A percentile compares a stretch with the other conserved stretches of the same genome.
Evolutionary conservation across 2,888 invertebrate species (phyloP).

Genomic region (Asteroscopus sphinx): DNA sequence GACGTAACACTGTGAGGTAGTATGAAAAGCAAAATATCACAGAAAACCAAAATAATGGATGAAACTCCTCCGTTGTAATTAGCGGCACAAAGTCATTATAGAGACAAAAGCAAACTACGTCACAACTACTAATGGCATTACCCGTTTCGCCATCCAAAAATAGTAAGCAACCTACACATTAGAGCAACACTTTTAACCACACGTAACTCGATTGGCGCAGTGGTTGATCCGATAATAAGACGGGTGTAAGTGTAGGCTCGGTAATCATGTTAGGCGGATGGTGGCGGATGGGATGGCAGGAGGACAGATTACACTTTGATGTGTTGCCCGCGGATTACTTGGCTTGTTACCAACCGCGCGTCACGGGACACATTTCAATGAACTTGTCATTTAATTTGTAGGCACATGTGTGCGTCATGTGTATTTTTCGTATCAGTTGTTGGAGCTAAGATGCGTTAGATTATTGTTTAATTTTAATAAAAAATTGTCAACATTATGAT

Average conservation of each 20-base stretch:
- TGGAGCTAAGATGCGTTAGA: no score
- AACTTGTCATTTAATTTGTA: conserved; percentile 6
- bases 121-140: neutral
- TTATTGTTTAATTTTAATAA: no score
- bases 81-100: no score
- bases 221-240: conserved; percentile 54
- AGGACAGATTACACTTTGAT: conserved; percentile 32
- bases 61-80: no score
- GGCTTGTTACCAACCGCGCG: conserved; percentile 3
- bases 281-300: neutral
- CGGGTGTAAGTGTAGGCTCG: conserved; percentile 24
- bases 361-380: conserved; percentile 19
- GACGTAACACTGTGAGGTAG: no score
- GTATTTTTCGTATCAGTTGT: no score
- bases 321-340: conserved; percentile 22
- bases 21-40: no score
- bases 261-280: conserved; percentile 30
- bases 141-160: conserved; percentile 5
- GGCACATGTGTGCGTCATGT: no score
- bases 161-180: conserved; percentile 12
- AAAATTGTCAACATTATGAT: no score
- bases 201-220: conserved; percentile 26
- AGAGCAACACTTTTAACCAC: conserved; percentile 36
- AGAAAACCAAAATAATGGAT: no score
- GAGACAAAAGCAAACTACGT: neutral